Conservation (phyloP, 30 jellyfish, hydroid and myxozoan species). For the Cassiopea xamachana region DNA sequence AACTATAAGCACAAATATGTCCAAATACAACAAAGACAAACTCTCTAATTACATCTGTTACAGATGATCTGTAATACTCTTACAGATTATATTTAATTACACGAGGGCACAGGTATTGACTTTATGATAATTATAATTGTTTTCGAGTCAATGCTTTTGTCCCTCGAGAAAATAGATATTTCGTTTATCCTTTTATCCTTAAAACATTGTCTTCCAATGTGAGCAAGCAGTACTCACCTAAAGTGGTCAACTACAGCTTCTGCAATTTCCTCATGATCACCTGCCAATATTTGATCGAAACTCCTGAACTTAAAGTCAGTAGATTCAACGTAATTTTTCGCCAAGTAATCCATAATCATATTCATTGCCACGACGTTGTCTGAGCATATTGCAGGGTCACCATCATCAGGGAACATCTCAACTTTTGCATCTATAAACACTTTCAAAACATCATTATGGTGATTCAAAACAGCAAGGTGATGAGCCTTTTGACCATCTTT, state of each 20-base stretch:
- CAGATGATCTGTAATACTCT: no score
- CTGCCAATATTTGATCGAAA: background rate
- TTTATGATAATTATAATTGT: no score
- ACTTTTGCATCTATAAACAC: background rate
- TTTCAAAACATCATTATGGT: background rate
- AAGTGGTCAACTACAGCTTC: conserved; percentile 34
- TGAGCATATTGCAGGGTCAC: background rate
- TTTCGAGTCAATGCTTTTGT: no score
- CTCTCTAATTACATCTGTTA: no score
- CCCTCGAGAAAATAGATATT: no score
- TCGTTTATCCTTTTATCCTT: no score
- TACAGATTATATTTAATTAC: no score
- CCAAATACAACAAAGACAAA: no score
- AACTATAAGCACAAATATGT: no score
- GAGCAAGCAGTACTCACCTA: background rate
- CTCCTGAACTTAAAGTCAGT: background rate
- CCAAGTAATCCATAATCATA: conserved; percentile 22
- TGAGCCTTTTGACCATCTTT: conserved; percentile 34
- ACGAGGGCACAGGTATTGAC: no score
- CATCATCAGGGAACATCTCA: conserved; percentile 31
- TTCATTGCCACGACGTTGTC: conserved; percentile 25
- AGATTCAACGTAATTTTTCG: background rate
- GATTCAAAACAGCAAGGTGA: conserved; percentile 11
- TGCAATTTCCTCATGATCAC: conserved; percentile 13
- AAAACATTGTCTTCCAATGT: background rate